These are phyloP conservation scores for Scolopax mira DNA, from an alignment of 2,113 vertebrate species.

Conservation along the genomic window DNA sequence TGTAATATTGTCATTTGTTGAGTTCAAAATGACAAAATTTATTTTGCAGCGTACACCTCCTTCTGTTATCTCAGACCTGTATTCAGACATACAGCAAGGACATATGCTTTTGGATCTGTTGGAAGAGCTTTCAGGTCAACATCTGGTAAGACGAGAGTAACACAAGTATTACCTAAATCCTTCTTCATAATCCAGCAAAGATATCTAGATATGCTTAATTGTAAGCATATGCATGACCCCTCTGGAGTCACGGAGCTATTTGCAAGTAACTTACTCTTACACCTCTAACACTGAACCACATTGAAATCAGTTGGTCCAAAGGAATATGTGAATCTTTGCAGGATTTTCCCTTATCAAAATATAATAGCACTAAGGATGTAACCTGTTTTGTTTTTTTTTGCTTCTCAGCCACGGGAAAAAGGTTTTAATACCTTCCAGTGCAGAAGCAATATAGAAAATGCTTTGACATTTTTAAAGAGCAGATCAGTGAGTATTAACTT, in stretches of 20 bases:
- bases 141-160: conserved; percentile 79
- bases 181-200: neutral
- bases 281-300: neutral
- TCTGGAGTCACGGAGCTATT: neutral
- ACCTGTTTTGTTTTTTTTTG: conserved; percentile 23
- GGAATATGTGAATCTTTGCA: neutral
- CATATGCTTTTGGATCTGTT: conserved; percentile 89
- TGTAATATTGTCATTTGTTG: neutral
- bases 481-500: conserved; percentile 84
- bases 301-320: neutral
- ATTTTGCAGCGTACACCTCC: conserved; percentile 81
- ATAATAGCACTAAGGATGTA: neutral
- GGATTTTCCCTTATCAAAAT: neutral
- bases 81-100: conserved; percentile 86
- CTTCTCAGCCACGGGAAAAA: conserved; percentile 86
- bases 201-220: neutral
- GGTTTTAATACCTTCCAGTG: conserved; percentile 88
- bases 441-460: conserved; percentile 92
- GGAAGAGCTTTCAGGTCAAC: conserved; percentile 92
- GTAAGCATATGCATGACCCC: neutral
- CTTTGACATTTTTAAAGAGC: conserved; percentile 85
- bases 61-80: conserved; percentile 84
- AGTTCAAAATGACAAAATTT: neutral
- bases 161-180: neutral
- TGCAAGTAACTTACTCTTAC: neutral